A percentile compares a stretch with the other conserved stretches of the same genome.
phyloP scores from a whole-genome alignment of 35 echinoderm and acorn worm genomes.

The Holothuria glaberrima region DNA sequence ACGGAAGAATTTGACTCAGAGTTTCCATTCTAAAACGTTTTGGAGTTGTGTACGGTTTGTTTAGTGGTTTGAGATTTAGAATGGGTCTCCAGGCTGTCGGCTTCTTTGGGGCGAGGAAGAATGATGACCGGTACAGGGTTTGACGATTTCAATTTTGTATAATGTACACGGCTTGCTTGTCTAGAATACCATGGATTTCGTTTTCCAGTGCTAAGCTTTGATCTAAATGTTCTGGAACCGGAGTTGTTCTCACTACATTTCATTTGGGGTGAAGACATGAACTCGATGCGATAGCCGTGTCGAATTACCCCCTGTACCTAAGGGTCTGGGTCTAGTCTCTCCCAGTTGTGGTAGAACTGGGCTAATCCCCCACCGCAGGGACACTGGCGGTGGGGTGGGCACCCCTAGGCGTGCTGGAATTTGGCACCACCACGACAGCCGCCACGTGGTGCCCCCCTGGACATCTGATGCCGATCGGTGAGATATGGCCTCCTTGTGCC shows the following conservation, averaged over 20 bases:
- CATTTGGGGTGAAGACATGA: neutral
- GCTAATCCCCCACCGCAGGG: slow-evolving; percentile 4
- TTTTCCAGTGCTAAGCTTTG: neutral
- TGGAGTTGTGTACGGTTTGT: neutral
- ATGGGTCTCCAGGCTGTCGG: neutral
- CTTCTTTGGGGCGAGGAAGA: neutral
- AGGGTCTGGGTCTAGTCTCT: neutral
- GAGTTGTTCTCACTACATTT: neutral
- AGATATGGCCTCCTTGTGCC: slow-evolving; percentile 2
- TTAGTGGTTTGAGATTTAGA: neutral
- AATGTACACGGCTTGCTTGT: neutral
- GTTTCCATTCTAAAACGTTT: slow-evolving; percentile 15
- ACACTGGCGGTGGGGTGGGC: slow-evolving; percentile 21
- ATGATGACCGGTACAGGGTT: neutral
- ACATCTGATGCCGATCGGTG: neutral
- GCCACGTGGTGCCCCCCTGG: neutral
- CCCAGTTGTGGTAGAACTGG: neutral
- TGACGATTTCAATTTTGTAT: neutral
- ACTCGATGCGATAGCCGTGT: slow-evolving; percentile 13
- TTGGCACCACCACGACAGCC: neutral
- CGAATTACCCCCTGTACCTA: neutral
- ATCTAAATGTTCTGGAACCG: neutral
- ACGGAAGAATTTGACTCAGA: neutral
- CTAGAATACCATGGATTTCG: neutral
- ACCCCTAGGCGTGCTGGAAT: slow-evolving; percentile 2